Evolutionary conservation across 2,888 invertebrate genomes (phyloP).

Genomic region (Drosophila nigricruria): DNA sequence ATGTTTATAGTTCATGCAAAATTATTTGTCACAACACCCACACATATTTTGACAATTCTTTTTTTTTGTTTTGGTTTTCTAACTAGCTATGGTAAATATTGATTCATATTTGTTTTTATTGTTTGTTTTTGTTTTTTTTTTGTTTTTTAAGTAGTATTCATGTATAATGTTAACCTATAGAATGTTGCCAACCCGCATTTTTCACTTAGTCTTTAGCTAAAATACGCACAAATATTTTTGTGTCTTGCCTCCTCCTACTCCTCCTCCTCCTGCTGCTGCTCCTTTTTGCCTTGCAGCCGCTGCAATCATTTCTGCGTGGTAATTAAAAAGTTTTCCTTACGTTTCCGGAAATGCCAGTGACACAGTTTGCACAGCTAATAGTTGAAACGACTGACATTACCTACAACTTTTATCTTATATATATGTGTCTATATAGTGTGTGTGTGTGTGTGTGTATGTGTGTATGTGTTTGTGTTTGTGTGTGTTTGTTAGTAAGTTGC

Average conservation of each 20-base stretch:
- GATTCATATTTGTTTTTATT: slow-evolving; percentile 35
- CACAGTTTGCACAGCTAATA: slow-evolving; percentile 53
- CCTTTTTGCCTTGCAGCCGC: slow-evolving; percentile 23
- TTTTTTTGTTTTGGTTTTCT: slow-evolving; percentile 24
- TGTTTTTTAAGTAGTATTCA: slow-evolving; percentile 42
- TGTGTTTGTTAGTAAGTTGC: slow-evolving; percentile 30
- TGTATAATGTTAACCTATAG: slow-evolving; percentile 71
- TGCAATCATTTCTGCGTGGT: slow-evolving; percentile 39
- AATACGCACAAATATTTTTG: slow-evolving; percentile 21
- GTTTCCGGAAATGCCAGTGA: slow-evolving; percentile 54
- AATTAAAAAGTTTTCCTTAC: slow-evolving; percentile 60
- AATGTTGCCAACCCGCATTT: slow-evolving; percentile 70
- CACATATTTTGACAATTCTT: slow-evolving; percentile 32
- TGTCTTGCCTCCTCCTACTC: background rate
- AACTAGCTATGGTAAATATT: slow-evolving; percentile 66
- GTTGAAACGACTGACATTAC: slow-evolving; percentile 45
- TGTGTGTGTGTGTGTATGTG: slow-evolving; percentile 10
- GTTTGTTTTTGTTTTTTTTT: slow-evolving; percentile 31
- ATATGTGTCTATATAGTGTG: background rate
- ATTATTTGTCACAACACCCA: slow-evolving; percentile 74
- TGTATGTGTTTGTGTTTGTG: slow-evolving; percentile 26
- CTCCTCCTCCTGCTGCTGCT: background rate
- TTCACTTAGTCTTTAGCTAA: slow-evolving; percentile 54
- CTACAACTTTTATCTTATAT: slow-evolving; percentile 42
- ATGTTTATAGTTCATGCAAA: slow-evolving; percentile 51